Percentiles rank a stretch among this genome's conserved stretches.
Evolutionary conservation across 2,888 invertebrate genomes (phyloP).

Genomic region (Notodonta dromedarius): DNA sequence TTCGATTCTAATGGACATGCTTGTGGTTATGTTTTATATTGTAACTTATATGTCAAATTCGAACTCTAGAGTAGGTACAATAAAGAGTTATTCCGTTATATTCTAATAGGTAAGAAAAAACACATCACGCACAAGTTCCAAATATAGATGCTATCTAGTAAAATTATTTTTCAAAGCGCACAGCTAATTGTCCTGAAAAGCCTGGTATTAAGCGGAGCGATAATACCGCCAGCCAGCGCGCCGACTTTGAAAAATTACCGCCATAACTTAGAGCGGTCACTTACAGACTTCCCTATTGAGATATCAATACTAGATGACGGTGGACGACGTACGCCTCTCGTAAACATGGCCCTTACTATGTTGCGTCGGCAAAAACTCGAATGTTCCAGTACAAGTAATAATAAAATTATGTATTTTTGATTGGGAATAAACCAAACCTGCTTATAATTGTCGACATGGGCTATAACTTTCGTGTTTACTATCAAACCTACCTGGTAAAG

Average conservation of each 20-base stretch:
- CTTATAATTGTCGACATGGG: too few species aligned
- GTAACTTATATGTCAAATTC: too few species aligned
- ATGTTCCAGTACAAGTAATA: neutral
- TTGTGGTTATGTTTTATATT: too few species aligned
- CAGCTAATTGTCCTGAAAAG: constrained; percentile 76
- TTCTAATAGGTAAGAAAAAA: too few species aligned
- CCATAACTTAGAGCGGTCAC: constrained; percentile 80
- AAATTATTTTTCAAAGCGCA: constrained; percentile 23
- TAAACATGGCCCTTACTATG: constrained; percentile 62
- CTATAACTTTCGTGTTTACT: too few species aligned
- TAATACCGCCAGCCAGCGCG: constrained; percentile 58
- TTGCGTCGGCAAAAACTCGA: constrained; percentile 28
- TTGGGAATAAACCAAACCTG: too few species aligned
- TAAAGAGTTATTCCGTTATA: too few species aligned
- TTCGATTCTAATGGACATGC: too few species aligned
- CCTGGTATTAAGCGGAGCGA: constrained; percentile 68
- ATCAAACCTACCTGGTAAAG: too few species aligned
- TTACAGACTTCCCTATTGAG: constrained; percentile 82
- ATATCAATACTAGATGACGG: constrained; percentile 80
- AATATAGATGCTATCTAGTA: neutral
- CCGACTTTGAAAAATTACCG: constrained; percentile 78
- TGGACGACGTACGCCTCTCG: constrained; percentile 62
- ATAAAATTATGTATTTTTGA: too few species aligned
- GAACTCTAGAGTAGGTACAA: too few species aligned
- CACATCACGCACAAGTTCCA: constrained; percentile 10